phyloP scores from a whole-genome alignment of 2,888 invertebrate genomes.

The Brachylomia viminalis region DNA sequence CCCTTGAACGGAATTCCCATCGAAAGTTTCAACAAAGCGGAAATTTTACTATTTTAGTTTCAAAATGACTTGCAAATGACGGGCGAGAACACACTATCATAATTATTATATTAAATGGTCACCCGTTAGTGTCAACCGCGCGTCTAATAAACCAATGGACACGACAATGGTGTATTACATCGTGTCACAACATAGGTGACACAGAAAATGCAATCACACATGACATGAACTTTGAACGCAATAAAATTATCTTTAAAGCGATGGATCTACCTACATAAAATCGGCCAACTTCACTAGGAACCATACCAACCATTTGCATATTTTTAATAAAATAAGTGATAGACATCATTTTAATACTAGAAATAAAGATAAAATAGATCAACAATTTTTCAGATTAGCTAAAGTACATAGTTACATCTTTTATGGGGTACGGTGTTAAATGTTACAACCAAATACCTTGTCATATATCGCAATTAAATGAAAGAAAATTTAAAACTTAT shows the following conservation, averaged over 20 bases:
- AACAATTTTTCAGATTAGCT: too few relatives aligned
- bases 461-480: too few relatives aligned
- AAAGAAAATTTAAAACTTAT: too few relatives aligned
- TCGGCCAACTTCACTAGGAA: background rate
- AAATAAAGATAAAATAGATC: too few relatives aligned
- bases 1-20: background rate
- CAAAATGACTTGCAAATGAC: background rate
- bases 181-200: background rate
- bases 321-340: too few relatives aligned
- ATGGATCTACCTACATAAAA: background rate
- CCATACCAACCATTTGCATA: too few relatives aligned
- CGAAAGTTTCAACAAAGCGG: background rate
- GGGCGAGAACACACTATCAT: background rate
- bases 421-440: too few relatives aligned
- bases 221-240: background rate
- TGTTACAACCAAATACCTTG: too few relatives aligned
- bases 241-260: background rate
- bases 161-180: slow-evolving; percentile 13
- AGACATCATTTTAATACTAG: too few relatives aligned
- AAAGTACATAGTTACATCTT: too few relatives aligned
- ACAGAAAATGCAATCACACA: slow-evolving; percentile 3
- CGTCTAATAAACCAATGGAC: slow-evolving; percentile 44
- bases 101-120: slow-evolving; percentile 38
- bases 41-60: slow-evolving; percentile 2
- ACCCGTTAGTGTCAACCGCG: slow-evolving; percentile 20